phyloP scores from a whole-genome alignment of 1,140 invertebrate species.

The Zophobas morio region DNA sequence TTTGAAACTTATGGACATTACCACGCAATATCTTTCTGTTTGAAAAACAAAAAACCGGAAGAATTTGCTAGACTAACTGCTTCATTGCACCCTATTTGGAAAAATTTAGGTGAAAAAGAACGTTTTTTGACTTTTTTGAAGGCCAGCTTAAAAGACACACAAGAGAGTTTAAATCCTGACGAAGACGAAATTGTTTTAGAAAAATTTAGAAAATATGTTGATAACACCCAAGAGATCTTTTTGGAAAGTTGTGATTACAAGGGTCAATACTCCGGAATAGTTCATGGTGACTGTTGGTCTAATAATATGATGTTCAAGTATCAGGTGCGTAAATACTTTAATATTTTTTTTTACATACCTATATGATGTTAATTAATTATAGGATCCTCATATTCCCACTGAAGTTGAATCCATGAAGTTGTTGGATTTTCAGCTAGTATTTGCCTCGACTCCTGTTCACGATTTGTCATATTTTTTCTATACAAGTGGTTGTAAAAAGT shows the following conservation, averaged over 20 bases:
- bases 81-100: constrained; percentile 7
- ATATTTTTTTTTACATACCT: neutral
- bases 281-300: constrained; percentile 40
- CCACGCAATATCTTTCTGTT: constrained; percentile 10
- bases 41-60: constrained; percentile 10
- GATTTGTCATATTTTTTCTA: constrained; percentile 73
- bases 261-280: constrained; percentile 7
- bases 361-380: neutral
- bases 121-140: constrained; percentile 60
- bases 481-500: constrained; percentile 67
- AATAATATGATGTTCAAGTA: constrained; percentile 66
- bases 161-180: neutral
- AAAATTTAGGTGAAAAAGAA: neutral
- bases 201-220: constrained; percentile 49
- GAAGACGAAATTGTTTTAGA: neutral
- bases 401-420: constrained; percentile 62
- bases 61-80: constrained; percentile 1
- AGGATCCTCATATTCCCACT: neutral
- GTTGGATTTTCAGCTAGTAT: constrained; percentile 71
- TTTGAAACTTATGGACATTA: constrained; percentile 65
- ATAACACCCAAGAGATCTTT: constrained; percentile 63
- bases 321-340: neutral
- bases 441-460: constrained; percentile 70
- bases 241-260: neutral
- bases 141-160: constrained; percentile 59